phyloP scores from a whole-genome alignment of 2,888 invertebrate species.

The Eueremaeus valkanovi region DNA sequence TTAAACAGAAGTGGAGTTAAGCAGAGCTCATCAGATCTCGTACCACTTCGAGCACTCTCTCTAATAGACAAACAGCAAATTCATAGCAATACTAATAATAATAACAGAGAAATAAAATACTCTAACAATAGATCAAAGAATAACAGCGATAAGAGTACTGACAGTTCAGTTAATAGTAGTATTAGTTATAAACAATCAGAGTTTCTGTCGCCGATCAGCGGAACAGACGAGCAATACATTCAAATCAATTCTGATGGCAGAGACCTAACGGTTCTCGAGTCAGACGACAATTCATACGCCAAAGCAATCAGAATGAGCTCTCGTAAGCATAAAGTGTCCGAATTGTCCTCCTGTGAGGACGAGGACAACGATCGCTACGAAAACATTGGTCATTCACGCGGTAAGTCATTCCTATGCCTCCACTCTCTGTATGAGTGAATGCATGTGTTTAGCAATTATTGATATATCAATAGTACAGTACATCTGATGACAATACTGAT shows the following conservation, averaged over 20 bases:
- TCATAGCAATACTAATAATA: neutral
- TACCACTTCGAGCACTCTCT: conserved; percentile 23
- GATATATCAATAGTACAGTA: no score
- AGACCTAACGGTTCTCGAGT: conserved; percentile 39
- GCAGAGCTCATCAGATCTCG: conserved; percentile 10
- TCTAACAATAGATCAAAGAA: neutral
- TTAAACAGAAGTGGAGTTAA: neutral
- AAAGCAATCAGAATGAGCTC: conserved; percentile 44
- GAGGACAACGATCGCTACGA: conserved; percentile 45
- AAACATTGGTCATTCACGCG: neutral
- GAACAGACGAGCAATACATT: neutral
- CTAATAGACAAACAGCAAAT: conserved; percentile 26
- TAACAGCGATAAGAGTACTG: conserved; percentile 25
- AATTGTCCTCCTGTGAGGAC: conserved; percentile 46
- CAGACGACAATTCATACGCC: conserved; percentile 47
- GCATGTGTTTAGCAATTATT: no score
- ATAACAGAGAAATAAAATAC: conserved; percentile 11
- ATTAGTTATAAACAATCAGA: conserved; percentile 36
- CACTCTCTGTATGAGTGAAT: no score
- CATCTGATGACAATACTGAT: no score
- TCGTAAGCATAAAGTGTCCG: conserved; percentile 43
- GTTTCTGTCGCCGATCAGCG: conserved; percentile 11
- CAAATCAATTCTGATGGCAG: neutral
- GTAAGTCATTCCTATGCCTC: neutral
- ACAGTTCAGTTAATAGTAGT: conserved; percentile 19